Percentiles rank a stretch among this genome's conserved stretches.
These are phyloP conservation scores for Gallinago jamesoni DNA, from an alignment of 2,113 vertebrate species.

Conservation along the genomic window DNA sequence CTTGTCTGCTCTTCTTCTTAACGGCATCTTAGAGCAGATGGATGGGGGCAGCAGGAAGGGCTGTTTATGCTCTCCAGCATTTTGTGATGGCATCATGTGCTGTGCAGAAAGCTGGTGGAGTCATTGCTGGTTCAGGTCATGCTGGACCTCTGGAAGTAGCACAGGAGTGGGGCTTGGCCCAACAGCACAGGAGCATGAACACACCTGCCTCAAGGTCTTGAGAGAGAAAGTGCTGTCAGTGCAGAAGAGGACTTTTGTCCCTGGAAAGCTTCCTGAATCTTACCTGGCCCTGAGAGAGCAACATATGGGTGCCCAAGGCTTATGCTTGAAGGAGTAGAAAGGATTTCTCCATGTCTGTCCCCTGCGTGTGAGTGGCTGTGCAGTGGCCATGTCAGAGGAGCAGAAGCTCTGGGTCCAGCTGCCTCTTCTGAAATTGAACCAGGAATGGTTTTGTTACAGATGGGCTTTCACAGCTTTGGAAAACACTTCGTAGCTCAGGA, in stretches of 20 bases:
- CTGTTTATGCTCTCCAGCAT: not conserved
- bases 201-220: not conserved
- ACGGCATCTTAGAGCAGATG: not conserved
- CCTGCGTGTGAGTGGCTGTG: not conserved
- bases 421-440: not conserved
- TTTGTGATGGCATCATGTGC: accelerated
- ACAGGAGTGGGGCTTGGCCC: not conserved
- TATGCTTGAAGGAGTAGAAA: not conserved
- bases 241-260: not conserved
- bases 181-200: not conserved
- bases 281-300: not conserved
- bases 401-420: not conserved
- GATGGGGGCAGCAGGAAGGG: not conserved
- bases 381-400: not conserved
- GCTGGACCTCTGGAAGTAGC: not conserved
- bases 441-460: not conserved
- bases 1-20: not conserved
- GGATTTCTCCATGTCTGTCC: not conserved
- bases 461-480: not conserved
- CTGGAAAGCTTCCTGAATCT: not conserved
- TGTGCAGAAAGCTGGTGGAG: not conserved
- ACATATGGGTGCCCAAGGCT: not conserved
- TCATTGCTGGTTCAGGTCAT: not conserved
- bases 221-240: not conserved
- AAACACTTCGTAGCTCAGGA: not conserved